A percentile compares a stretch with the other conserved stretches of the same genome.
Conservation (phyloP, 1,140 invertebrate species). For the Lethrus apterus region DNA sequence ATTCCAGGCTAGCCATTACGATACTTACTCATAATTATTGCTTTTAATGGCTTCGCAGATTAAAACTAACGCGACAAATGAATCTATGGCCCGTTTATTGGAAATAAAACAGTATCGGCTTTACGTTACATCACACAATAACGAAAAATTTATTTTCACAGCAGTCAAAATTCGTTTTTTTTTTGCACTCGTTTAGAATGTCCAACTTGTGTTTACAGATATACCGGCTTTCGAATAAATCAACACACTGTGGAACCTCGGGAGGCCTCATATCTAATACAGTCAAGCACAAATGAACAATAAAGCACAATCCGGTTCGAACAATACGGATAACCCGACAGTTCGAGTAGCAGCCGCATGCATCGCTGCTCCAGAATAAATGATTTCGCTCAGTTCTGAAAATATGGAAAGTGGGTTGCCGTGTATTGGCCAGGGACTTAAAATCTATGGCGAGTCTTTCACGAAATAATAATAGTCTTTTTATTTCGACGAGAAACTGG, state of each 20-base stretch:
- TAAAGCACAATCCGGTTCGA: conserved; percentile 21
- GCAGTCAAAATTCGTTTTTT: too few relatives aligned
- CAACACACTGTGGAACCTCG: conserved; percentile 3
- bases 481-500: neutral
- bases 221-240: too few relatives aligned
- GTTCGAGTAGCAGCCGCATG: conserved; percentile 19
- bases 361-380: conserved; percentile 28
- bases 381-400: conserved; percentile 29
- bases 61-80: too few relatives aligned
- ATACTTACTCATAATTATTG: too few relatives aligned
- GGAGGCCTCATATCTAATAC: conserved; percentile 24
- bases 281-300: conserved; percentile 27
- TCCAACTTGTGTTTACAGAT: too few relatives aligned
- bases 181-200: too few relatives aligned
- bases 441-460: neutral
- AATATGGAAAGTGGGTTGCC: conserved; percentile 35
- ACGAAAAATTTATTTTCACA: too few relatives aligned
- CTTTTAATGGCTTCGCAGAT: too few relatives aligned
- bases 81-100: too few relatives aligned
- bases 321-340: conserved; percentile 23
- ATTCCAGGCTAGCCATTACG: too few relatives aligned
- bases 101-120: too few relatives aligned
- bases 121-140: too few relatives aligned
- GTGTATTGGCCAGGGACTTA: conserved; percentile 31
- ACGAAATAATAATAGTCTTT: neutral